Base-by-base conservation (phyloP, 2,888 invertebrate species). In the Cephus runcator region DNA sequence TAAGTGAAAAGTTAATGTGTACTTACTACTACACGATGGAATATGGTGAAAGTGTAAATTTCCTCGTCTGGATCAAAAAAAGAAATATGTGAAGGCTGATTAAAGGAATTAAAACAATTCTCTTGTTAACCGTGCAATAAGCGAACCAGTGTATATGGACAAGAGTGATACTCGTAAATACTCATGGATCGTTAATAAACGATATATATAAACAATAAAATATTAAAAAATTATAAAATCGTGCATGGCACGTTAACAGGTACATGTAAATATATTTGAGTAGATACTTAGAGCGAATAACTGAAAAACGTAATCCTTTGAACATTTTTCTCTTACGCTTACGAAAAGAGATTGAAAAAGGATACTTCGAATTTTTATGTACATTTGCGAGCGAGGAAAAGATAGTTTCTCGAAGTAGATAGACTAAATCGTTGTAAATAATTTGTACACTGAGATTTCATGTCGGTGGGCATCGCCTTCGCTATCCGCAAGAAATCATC, bases 11-110 rank as follows among this genome's bases (percentile, higher is more conserved):
- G 69, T 40, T 75, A 56, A 75, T 71, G 77, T 71, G 71, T 75
- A 75, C n/a, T 36, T 35, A 11, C 12, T 35, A 35, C 12, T 35
- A 35, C 35, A 77, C 69, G 56, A 75, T 77, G 77, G 56, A 77
- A 77, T 56, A 56, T 56, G 56, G 56, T 56, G 56, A 56, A 56
- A 56, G 23, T 23, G 56, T 56, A 23, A 56, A 56, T 56, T 56
- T 56, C 9, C 56, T 56, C 56, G 23, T 56, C 23, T 56, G 56
- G 56, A 56, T 56, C 9, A 56, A 56, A 56, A 56, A 40, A 40
- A 40, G 35, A 56, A 56, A 23, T 56, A 56, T 23, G 56, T 56
- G 56, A 56, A 56, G 56, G 56, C 56, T 56, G 56, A 56, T 56
- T 56, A 56, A 56, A 56, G 23, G 56, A 56, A 56, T 56, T 15